Percentiles rank a stretch among this genome's conserved stretches.
These are phyloP conservation scores for Orgyia antiqua DNA, from an alignment of 2,888 invertebrate species.

Conservation along the genomic window DNA sequence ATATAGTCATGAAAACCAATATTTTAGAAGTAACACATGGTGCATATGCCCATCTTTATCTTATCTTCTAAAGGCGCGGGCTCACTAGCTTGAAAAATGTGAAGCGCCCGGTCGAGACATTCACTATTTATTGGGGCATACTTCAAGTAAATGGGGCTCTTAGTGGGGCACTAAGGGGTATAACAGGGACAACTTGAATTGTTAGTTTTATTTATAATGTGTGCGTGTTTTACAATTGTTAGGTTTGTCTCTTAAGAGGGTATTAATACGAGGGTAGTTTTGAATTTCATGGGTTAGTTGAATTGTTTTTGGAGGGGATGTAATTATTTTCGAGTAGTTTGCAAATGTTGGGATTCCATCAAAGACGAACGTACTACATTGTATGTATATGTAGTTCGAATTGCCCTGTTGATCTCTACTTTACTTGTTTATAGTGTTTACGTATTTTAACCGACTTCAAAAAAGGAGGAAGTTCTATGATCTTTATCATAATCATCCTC, in stretches of 20 bases:
- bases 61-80: slow-evolving; percentile 27
- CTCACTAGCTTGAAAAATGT: slow-evolving; percentile 45
- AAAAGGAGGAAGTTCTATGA: no score
- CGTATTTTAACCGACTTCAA: no score
- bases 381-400: no score
- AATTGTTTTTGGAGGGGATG: not conserved
- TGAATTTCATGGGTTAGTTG: no score
- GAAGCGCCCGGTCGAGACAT: slow-evolving; percentile 29
- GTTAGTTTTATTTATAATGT: slow-evolving; percentile 42
- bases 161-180: slow-evolving; percentile 28
- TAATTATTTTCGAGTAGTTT: slow-evolving; percentile 3
- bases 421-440: no score
- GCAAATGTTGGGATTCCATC: slow-evolving; percentile 1
- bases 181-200: slow-evolving; percentile 22
- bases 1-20: no score
- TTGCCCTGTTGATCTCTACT: no score
- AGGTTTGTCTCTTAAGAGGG: slow-evolving; percentile 4
- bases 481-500: no score
- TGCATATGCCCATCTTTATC: slow-evolving; percentile 25
- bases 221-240: slow-evolving; percentile 23
- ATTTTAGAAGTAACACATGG: slow-evolving; percentile 18
- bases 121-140: slow-evolving; percentile 54
- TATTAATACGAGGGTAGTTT: slow-evolving; percentile 1
- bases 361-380: no score
- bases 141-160: slow-evolving; percentile 54